Evolutionary conservation across 2,888 invertebrate species (phyloP), one percentile per base, ranked within the genome.

Genomic region (Helobdella robusta): DNA sequence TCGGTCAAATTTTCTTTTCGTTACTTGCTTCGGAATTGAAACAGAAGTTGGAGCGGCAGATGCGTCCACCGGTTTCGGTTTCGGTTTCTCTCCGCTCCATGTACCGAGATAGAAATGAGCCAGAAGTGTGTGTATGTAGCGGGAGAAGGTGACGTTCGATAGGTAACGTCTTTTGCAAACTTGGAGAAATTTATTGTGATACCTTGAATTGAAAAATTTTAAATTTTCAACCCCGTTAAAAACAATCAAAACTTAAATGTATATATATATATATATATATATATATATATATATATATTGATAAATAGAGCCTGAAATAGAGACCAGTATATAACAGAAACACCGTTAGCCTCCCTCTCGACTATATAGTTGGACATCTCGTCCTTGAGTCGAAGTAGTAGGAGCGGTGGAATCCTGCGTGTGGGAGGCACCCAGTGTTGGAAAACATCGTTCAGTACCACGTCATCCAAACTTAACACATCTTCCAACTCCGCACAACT

Each of bases 51-150:
- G n/a, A 15, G 20, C 28, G 30, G 32, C 8, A n/a, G 32, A 30
- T 8, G 32, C 56, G 6, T n/a, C 56, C 11, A 32, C 65, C 32
- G 59, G 48, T 67, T 74, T 76, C 1, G 75, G 73, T 68, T 77
- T 77, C 61, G 70, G 70, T 54, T 50, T 66, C 0, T 71, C 72
- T 0, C 75, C 75, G 30, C 74, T 69, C 76, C 76, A 77, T 20
- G 67, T 72, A 2, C 77, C 69, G 3, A 74, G 68, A 67, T 71
- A 77, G 68, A 75, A 77, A 60, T 77, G 76, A 2, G 74, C 72
- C 50, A 77, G 72, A 30, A 68, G 72, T 1, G 69, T 68, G 68
- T 75, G 74, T 25, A 76, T 67, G 36, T 69, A 66, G 15, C 59
- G 34, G 18, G 46, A 20, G 50, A 66, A 52, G 2, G 23, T 30